phyloP scores from a whole-genome alignment of 2,797 vertebrate genomes.

The Epinephelus coioides region DNA sequence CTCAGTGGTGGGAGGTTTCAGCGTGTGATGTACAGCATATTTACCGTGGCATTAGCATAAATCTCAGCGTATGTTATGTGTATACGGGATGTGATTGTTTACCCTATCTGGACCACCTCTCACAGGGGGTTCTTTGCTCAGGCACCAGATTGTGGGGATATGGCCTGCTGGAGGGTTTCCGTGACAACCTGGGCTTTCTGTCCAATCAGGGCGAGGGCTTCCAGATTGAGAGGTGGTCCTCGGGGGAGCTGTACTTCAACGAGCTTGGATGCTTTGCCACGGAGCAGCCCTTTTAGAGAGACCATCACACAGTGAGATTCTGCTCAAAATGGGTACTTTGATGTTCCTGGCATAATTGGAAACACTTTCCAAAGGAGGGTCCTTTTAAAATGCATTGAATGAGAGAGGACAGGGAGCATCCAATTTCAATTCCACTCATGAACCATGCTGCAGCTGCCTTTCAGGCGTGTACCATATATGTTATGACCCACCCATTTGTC shows the following conservation, averaged over 20 bases:
- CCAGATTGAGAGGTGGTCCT: slow-evolving; percentile 85
- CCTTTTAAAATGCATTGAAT: slow-evolving; percentile 83
- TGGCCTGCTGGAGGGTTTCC: slow-evolving; percentile 79
- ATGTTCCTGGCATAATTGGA: slow-evolving; percentile 82
- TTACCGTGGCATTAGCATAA: slow-evolving; percentile 71
- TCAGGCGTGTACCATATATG: slow-evolving; percentile 74
- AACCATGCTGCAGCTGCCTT: slow-evolving; percentile 75
- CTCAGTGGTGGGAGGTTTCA: slow-evolving; percentile 34
- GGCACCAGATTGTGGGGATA: slow-evolving; percentile 75
- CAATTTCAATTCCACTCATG: slow-evolving; percentile 83
- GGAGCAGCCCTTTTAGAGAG: slow-evolving; percentile 74
- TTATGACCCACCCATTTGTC: slow-evolving; percentile 79
- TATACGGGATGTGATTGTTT: slow-evolving; percentile 64
- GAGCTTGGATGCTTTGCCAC: slow-evolving; percentile 77
- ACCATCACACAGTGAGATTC: slow-evolving; percentile 81
- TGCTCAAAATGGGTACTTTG: slow-evolving; percentile 82
- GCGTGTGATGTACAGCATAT: slow-evolving; percentile 62
- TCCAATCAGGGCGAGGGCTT: slow-evolving; percentile 77
- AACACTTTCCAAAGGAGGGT: slow-evolving; percentile 80
- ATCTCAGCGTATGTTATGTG: slow-evolving; percentile 41
- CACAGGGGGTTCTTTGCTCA: slow-evolving; percentile 62
- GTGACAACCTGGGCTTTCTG: slow-evolving; percentile 80
- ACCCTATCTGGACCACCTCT: slow-evolving; percentile 67
- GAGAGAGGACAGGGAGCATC: slow-evolving; percentile 75
- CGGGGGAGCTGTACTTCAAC: slow-evolving; percentile 80